phyloP scores from a whole-genome alignment of 2,888 invertebrate genomes.

The Scaptodrosophila latifasciaeformis region DNA sequence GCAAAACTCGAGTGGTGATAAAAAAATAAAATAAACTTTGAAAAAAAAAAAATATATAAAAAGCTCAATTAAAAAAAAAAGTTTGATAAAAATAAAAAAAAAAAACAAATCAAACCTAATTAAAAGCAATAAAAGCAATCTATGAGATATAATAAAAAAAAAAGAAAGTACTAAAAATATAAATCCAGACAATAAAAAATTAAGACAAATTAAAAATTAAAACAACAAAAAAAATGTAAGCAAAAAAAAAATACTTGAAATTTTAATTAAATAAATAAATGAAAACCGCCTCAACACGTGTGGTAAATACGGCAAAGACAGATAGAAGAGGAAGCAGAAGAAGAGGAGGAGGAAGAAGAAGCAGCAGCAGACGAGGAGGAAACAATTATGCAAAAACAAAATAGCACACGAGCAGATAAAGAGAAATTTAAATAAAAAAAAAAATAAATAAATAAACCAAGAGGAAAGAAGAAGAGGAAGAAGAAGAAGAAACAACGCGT shows the following conservation, averaged over 20 bases:
- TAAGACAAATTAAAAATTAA: not conserved
- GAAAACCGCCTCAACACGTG: no score
- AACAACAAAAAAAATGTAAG: not conserved
- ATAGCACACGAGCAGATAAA: no score
- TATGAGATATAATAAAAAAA: not conserved
- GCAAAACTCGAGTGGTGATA: conserved; percentile 11
- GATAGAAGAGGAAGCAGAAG: no score
- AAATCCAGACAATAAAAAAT: not conserved
- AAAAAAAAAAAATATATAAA: not conserved
- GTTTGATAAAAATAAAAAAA: conserved; percentile 4
- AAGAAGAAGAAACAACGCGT: not conserved
- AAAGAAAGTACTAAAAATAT: not conserved
- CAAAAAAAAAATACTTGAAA: not conserved
- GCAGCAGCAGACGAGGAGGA: no score
- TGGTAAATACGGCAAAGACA: no score
- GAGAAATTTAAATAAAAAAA: no score
- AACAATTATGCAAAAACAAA: no score
- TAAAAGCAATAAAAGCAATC: not conserved
- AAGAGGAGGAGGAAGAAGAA: no score
- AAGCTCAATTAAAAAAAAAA: conserved; percentile 1
- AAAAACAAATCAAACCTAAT: not conserved
- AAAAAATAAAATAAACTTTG: not conserved
- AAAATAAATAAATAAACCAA: not conserved
- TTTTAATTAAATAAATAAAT: not conserved
- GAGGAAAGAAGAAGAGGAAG: no score